phyloP scores from a whole-genome alignment of 2,888 invertebrate species.

The Conchocele bisecta region DNA sequence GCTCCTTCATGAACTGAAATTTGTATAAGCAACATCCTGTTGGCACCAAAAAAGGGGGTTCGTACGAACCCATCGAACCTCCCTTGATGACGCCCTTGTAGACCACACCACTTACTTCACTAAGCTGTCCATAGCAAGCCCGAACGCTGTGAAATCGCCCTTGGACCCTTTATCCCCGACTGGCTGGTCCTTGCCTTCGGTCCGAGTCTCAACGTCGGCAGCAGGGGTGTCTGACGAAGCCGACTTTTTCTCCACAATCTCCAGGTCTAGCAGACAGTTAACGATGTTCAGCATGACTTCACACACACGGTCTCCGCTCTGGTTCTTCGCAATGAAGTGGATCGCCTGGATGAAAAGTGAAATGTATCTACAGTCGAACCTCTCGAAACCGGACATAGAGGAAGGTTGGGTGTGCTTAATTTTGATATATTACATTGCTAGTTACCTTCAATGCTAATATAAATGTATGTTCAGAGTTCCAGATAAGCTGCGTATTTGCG shows the following conservation, averaged over 20 bases:
- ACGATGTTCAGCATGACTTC: slow-evolving; percentile 96
- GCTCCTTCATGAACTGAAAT: no score
- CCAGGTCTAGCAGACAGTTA: slow-evolving; percentile 95
- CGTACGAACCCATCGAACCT: no score
- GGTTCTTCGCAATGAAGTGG: slow-evolving; percentile 93
- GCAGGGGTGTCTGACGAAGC: slow-evolving; percentile 36
- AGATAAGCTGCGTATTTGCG: no score
- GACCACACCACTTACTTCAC: slow-evolving; percentile 78
- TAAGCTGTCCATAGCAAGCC: slow-evolving; percentile 89
- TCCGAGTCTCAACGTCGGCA: slow-evolving; percentile 25
- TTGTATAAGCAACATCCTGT: no score
- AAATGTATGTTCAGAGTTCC: no score
- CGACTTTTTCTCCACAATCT: slow-evolving; percentile 84
- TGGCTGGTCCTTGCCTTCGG: slow-evolving; percentile 37
- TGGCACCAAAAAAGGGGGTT: no score
- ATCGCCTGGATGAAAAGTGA: slow-evolving; percentile 88
- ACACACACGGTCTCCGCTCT: slow-evolving; percentile 93
- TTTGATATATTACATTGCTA: no score
- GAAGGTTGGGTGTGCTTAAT: no score
- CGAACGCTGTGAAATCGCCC: slow-evolving; percentile 85
- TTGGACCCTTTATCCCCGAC: slow-evolving; percentile 39
- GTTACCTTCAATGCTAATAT: no score
- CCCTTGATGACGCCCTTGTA: no score
- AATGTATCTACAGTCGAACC: no score
- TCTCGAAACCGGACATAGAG: no score